These are phyloP conservation scores for Heliopora coerulea DNA, from an alignment of 92 coral and sea anemone genomes.

Conservation along the genomic window DNA sequence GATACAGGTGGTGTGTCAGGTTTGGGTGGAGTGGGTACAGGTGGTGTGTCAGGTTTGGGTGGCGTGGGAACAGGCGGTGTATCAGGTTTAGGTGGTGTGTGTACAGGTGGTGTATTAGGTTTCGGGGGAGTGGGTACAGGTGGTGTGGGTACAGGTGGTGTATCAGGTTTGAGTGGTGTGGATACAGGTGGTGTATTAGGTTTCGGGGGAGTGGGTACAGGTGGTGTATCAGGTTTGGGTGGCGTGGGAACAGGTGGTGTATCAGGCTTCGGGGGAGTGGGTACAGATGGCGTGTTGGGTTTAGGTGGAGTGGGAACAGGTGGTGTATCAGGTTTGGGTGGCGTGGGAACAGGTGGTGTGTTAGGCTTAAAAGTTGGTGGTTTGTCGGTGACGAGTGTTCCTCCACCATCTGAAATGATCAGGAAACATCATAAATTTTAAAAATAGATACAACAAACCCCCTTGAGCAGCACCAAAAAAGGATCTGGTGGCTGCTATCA, in stretches of 20 bases:
- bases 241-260: too few relatives aligned
- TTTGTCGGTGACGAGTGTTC: constrained; percentile 37
- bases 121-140: constrained; percentile 50
- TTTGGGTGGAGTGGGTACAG: constrained; percentile 36
- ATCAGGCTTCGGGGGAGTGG: constrained; percentile 11
- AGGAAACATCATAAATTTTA: too few relatives aligned
- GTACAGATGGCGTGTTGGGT: constrained; percentile 11
- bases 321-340: constrained; percentile 37
- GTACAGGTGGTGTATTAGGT: constrained; percentile 47
- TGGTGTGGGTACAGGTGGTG: constrained; percentile 59
- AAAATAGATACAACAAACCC: too few relatives aligned
- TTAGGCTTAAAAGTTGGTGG: constrained; percentile 9
- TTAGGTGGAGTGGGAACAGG: too few relatives aligned
- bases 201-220: constrained; percentile 31
- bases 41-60: constrained; percentile 46
- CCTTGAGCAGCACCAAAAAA: too few relatives aligned
- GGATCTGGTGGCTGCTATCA: too few relatives aligned
- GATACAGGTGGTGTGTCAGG: constrained; percentile 13
- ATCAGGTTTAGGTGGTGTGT: constrained; percentile 49
- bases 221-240: constrained; percentile 21
- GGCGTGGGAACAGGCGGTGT: constrained; percentile 48
- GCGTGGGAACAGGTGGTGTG: constrained; percentile 38
- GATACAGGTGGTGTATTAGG: constrained; percentile 39
- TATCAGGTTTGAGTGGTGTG: constrained; percentile 31
- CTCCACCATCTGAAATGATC: constrained; percentile 29